Evolutionary conservation across 2,797 vertebrate species (phyloP).

Genomic region (Notamacropus eugenii): DNA sequence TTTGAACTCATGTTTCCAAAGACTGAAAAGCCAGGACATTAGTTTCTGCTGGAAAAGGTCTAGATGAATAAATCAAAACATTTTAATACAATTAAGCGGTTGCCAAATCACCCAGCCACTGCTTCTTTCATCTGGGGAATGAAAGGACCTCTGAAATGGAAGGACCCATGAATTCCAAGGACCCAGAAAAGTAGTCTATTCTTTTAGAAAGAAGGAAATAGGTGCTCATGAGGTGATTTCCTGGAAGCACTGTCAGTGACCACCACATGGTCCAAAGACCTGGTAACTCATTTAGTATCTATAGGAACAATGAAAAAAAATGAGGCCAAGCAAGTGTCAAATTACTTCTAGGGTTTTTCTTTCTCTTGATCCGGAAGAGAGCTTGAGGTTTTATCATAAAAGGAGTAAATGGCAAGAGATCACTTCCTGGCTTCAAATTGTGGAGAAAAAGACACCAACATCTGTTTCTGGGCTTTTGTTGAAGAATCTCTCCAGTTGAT

Average conservation of each 20-base stretch:
- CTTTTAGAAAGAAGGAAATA: constrained; percentile 73
- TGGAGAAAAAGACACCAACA: constrained; percentile 78
- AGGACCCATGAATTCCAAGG: constrained; percentile 62
- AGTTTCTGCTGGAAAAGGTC: constrained; percentile 54
- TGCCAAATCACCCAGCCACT: constrained; percentile 46
- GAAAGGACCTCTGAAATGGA: constrained; percentile 33
- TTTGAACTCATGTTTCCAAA: constrained; percentile 78
- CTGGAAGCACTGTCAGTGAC: constrained; percentile 74
- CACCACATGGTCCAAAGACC: constrained; percentile 63
- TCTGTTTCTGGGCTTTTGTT: constrained; percentile 85
- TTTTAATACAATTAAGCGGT: constrained; percentile 30
- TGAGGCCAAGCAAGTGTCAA: constrained; percentile 47
- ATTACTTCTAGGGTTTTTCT: constrained; percentile 76
- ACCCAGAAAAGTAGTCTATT: constrained; percentile 58
- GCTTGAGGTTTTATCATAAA: constrained; percentile 79
- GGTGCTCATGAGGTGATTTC: constrained; percentile 71
- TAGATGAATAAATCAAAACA: constrained; percentile 51
- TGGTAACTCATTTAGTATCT: constrained; percentile 69
- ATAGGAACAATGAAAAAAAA: constrained; percentile 72
- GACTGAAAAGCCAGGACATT: constrained; percentile 74
- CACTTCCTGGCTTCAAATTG: constrained; percentile 69
- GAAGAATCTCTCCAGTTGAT: constrained; percentile 83
- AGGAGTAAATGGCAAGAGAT: constrained; percentile 76
- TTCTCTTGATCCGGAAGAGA: constrained; percentile 69
- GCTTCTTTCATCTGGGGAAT: constrained; percentile 70